Evolutionary conservation across 2,888 invertebrate species (phyloP).

Genomic region (Microctonus hyperodae): DNA sequence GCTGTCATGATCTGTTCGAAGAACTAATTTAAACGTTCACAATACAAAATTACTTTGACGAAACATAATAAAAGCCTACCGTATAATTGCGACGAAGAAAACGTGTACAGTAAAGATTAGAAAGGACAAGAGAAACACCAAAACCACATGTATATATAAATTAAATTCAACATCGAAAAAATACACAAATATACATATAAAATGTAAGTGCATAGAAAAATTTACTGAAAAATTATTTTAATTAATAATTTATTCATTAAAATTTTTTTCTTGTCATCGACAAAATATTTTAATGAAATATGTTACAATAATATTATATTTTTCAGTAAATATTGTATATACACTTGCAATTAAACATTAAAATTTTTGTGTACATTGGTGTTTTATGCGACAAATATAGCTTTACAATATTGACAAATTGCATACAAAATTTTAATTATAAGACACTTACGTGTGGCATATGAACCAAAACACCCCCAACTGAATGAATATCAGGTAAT

Average conservation of each 20-base stretch:
- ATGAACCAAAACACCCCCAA: conserved; percentile 87
- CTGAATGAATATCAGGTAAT: conserved; percentile 75
- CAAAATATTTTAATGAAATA: too few species aligned
- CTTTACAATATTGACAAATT: neutral
- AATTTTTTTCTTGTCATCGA: too few species aligned
- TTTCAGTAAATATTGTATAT: neutral
- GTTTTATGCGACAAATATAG: neutral
- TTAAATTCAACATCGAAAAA: neutral
- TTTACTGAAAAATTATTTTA: neutral
- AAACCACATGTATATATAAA: neutral
- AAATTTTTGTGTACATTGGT: neutral
- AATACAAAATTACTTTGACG: conserved; percentile 39
- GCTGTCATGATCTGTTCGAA: conserved; percentile 87
- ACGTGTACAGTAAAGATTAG: conserved; percentile 10
- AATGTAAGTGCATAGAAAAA: neutral
- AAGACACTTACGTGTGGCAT: conserved; percentile 87
- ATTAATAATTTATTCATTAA: too few species aligned
- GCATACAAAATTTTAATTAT: conserved; percentile 1
- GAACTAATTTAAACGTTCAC: conserved; percentile 62
- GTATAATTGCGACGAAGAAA: conserved; percentile 34
- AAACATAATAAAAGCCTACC: conserved; percentile 47
- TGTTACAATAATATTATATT: too few species aligned
- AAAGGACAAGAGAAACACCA: neutral
- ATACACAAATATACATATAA: neutral
- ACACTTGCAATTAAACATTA: neutral